Conservation (phyloP, 2,888 invertebrate genomes). For the Ommatoiulus sabulosus region DNA sequence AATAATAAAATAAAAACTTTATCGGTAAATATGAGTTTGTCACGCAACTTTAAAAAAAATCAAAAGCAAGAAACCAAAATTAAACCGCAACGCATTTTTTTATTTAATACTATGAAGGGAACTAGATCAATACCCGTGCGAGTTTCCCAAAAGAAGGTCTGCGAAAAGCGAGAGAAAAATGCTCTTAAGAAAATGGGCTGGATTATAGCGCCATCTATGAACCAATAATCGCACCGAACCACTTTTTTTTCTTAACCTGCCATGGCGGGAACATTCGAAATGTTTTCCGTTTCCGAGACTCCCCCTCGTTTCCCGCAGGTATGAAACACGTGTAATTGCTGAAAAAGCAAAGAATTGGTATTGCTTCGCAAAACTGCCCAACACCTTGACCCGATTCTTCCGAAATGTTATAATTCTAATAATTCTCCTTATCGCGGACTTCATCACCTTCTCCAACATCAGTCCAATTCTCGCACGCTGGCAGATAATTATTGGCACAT, state of each 20-base stretch:
- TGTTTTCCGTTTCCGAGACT: neutral
- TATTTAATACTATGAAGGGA: neutral
- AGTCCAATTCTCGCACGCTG: neutral
- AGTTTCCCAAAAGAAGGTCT: neutral
- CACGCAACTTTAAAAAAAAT: neutral
- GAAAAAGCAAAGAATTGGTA: too few relatives aligned
- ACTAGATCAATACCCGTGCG: neutral
- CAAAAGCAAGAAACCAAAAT: neutral
- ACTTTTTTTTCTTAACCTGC: too few relatives aligned
- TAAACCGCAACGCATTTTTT: neutral
- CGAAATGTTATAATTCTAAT: neutral
- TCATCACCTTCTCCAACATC: neutral
- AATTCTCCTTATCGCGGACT: neutral
- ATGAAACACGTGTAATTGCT: too few relatives aligned
- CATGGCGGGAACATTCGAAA: neutral
- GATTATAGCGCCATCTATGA: slow-evolving; percentile 22
- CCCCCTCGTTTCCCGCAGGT: too few relatives aligned
- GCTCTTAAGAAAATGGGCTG: neutral
- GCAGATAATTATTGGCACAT: neutral
- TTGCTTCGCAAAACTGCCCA: neutral
- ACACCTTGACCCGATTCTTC: neutral
- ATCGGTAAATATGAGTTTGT: neutral
- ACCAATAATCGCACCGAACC: neutral
- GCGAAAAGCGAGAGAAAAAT: neutral
- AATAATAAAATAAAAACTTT: neutral